phyloP scores from a whole-genome alignment of 2,888 invertebrate species.

The Agrochola circellaris region DNA sequence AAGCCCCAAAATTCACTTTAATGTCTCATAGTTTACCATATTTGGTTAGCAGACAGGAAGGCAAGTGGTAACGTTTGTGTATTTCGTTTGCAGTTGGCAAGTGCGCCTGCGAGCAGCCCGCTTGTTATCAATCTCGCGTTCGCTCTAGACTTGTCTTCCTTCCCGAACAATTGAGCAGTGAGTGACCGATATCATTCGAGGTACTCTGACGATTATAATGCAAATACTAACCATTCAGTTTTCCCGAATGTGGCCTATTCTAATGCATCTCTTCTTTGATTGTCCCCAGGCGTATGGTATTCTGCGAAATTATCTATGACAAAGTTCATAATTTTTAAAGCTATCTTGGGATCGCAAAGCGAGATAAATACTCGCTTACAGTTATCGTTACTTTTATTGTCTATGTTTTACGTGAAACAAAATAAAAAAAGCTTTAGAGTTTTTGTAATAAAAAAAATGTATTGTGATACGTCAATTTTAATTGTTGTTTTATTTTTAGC shows the following conservation, averaged over 20 bases:
- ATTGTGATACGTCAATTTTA: background rate
- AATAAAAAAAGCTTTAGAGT: background rate
- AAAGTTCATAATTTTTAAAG: constrained; percentile 4
- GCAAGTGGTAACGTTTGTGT: constrained; percentile 39
- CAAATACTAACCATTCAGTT: constrained; percentile 4
- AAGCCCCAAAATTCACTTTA: background rate
- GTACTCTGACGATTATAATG: constrained; percentile 46
- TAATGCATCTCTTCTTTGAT: constrained; percentile 40
- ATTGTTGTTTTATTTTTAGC: constrained; percentile 14
- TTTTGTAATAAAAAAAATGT: background rate
- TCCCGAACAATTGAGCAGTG: constrained; percentile 47
- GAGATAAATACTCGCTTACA: background rate
- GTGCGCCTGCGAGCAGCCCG: constrained; percentile 47
- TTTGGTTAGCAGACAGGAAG: constrained; percentile 17
- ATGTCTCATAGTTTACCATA: background rate
- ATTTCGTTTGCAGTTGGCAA: constrained; percentile 62
- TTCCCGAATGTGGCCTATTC: constrained; percentile 4
- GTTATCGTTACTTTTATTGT: background rate
- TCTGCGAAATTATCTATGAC: constrained; percentile 13
- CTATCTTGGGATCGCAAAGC: constrained; percentile 16
- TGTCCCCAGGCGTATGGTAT: constrained; percentile 38
- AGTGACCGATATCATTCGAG: constrained; percentile 50
- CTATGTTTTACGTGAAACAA: background rate
- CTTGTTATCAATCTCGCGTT: constrained; percentile 50
- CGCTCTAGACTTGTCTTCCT: constrained; percentile 53